Evolutionary conservation across 2,888 invertebrate species (phyloP), one percentile per base, ranked within the genome.

Genomic region (Hypomecis punctinalis): DNA sequence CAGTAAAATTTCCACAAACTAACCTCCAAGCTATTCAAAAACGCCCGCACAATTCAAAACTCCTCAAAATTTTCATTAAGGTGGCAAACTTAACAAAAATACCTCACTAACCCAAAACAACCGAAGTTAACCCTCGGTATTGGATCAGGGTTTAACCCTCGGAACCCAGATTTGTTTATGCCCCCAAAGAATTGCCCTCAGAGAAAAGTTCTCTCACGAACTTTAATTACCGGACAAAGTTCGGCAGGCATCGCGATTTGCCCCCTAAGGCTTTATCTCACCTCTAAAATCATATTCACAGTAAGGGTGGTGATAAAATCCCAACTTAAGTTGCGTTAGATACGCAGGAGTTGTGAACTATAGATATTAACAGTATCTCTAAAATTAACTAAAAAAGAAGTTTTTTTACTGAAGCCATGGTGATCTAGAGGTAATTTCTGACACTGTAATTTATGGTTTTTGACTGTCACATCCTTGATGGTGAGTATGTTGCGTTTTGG

Each of bases 221-320:
- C 68, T 70, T 72, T 72, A 71, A 72, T 72, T 72, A 67, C 66
- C 48, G 47, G 54, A 58, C 52, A 52, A 55, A 48, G 59, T 70
- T 69, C 35, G 49, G 23, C 39, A 51, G 45, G 48, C 42, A 39
- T 59, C 42, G 54, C 49, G 46, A 56, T 64, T 64, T 56, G 60
- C 46, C 52, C 58, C 54, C 64, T 40, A 54, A 47, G 53, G 61
- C 64, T 66, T 67, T 70, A 65, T 67, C 66, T 68, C 51, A 66
- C 67, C 70, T 68, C 47, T n/a, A 35, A 35, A 42, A 43, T 11
- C n/a, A 35, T 43, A 9, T 33, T n/a, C 0, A 37, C 13, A 42
- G 53, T 42, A 53, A n/a, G 48, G 48, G 36, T 6, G n/a, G 35
- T 36, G 5, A 35, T 10, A 1, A 47, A 7, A 23, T 1, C 9